phyloP scores from a whole-genome alignment of 53 echinoderm and acorn worm species.

The Hippasteria phrygiana region DNA sequence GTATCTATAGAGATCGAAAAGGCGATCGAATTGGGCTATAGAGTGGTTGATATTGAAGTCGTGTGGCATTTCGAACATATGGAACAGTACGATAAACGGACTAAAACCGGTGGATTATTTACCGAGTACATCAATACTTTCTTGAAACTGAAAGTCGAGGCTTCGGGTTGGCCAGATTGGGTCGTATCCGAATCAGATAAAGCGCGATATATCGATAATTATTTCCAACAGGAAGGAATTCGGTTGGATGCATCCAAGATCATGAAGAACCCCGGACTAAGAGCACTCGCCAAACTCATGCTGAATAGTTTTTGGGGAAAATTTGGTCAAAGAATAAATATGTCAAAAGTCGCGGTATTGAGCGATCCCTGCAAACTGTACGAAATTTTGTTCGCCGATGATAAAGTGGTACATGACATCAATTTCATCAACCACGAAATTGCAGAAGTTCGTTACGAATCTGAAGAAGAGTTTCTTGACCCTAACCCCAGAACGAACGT shows the following conservation, averaged over 20 bases:
- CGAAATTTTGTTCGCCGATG: conserved; percentile 13
- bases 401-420: conserved; percentile 36
- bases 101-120: conserved; percentile 37
- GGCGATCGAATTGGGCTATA: conserved; percentile 68
- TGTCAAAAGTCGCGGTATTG: background rate
- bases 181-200: too few relatives aligned
- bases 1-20: conserved; percentile 72
- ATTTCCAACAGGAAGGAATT: conserved; percentile 66
- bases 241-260: too few relatives aligned
- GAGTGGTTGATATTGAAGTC: conserved; percentile 55
- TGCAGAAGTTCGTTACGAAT: conserved; percentile 36
- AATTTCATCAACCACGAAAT: conserved; percentile 60
- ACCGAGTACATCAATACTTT: conserved; percentile 22
- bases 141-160: conserved; percentile 86
- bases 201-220: conserved; percentile 42
- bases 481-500: conserved; percentile 46
- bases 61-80: conserved; percentile 78
- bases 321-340: conserved; percentile 49
- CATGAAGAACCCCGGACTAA: conserved; percentile 75
- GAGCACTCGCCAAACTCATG: conserved; percentile 76
- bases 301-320: conserved; percentile 82
- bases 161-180: conserved; percentile 74
- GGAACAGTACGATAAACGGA: conserved; percentile 37
- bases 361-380: conserved; percentile 33
- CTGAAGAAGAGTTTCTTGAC: conserved; percentile 42